A percentile compares a stretch with the other conserved stretches of the same genome.
Conservation (phyloP, 37 sponge, comb jelly and placozoan species). For the Spongia lamella region DNA sequence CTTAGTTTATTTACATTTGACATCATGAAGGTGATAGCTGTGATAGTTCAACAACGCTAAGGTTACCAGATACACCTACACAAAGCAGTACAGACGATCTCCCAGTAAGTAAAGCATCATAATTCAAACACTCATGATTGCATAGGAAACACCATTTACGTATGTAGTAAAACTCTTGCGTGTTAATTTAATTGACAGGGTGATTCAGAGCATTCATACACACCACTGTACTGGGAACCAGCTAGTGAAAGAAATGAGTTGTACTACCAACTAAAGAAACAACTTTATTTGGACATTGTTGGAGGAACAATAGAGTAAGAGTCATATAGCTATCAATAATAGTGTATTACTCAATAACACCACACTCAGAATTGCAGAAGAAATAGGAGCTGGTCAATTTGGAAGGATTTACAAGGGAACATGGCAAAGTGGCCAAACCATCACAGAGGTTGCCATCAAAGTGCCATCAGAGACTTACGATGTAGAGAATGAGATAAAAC, state of each 20-base stretch:
- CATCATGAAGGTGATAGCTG: no score
- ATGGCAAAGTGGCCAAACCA: slow-evolving; percentile 27
- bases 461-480: slow-evolving; percentile 17
- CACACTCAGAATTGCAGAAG: neutral
- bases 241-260: slow-evolving; percentile 38
- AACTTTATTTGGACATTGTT: neutral
- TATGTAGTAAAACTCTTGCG: no score
- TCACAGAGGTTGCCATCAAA: slow-evolving; percentile 65
- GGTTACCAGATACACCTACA: no score
- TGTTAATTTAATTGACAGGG: no score
- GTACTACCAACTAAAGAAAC: slow-evolving; percentile 43
- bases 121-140: no score
- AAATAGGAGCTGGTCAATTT: slow-evolving; percentile 75
- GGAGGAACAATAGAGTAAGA: no score
- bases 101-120: no score
- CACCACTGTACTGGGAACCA: slow-evolving; percentile 51
- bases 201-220: neutral
- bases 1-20: no score
- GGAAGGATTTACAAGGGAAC: slow-evolving; percentile 56
- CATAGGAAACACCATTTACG: no score
- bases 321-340: neutral
- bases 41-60: no score
- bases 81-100: no score
- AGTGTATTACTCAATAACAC: neutral
- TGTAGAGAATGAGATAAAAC: slow-evolving; percentile 46